phyloP scores from a whole-genome alignment of 2,888 invertebrate genomes.

The Macroteleia sp. region DNA sequence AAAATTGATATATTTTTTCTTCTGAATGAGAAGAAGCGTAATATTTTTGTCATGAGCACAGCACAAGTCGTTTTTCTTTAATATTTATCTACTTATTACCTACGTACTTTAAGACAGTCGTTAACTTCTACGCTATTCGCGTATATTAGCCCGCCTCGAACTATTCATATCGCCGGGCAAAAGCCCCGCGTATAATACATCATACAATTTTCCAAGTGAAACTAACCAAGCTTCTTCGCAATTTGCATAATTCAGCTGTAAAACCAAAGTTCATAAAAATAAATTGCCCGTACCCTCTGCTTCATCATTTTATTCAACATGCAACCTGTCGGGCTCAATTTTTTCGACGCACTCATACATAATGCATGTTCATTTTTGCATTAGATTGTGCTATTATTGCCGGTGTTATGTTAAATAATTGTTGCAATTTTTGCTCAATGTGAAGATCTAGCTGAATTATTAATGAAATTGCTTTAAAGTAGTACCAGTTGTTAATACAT shows the following conservation, averaged over 20 bases:
- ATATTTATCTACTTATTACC: conserved; percentile 52
- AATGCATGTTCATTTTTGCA: conserved; percentile 21
- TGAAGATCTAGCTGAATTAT: background rate
- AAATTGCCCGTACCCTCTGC: conserved; percentile 37
- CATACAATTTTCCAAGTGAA: conserved; percentile 50
- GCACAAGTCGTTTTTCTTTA: conserved; percentile 17
- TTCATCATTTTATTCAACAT: conserved; percentile 29
- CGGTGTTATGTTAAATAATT: background rate
- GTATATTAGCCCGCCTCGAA: conserved; percentile 39
- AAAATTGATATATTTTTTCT: too few relatives aligned
- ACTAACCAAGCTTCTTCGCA: conserved; percentile 39
- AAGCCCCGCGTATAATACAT: conserved; percentile 32
- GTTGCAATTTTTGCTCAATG: background rate
- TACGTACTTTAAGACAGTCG: conserved; percentile 28
- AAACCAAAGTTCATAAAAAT: conserved; percentile 61
- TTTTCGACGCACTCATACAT: conserved; percentile 22
- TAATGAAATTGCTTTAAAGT: too few relatives aligned
- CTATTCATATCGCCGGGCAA: conserved; percentile 40
- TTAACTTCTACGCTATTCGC: conserved; percentile 30
- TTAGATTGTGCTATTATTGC: conserved; percentile 12
- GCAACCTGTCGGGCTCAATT: conserved; percentile 40
- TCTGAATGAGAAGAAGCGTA: too few relatives aligned
- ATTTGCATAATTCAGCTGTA: conserved; percentile 58
- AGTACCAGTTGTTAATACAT: too few relatives aligned
- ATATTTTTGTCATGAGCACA: too few relatives aligned